Evolutionary conservation across 2,888 invertebrate species (phyloP).

Genomic region (Geotrupes spiniger): DNA sequence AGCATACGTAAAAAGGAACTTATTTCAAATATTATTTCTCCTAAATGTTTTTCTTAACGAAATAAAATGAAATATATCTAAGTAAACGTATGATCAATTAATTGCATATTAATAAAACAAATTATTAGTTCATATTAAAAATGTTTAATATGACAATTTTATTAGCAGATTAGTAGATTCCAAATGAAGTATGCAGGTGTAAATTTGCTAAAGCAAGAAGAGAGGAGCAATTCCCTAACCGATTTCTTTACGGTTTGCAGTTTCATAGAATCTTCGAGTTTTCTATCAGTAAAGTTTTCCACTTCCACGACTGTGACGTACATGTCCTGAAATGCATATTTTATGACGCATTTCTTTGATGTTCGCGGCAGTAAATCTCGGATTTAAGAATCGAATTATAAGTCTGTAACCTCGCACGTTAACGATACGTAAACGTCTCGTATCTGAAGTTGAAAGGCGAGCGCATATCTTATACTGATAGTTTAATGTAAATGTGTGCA

Average conservation of each 20-base stretch:
- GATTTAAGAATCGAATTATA: not conserved
- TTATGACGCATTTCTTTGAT: not conserved
- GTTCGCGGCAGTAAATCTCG: not conserved
- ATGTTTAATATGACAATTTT: no score
- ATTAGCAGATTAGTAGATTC: not conserved
- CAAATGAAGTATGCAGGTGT: slow-evolving; percentile 5
- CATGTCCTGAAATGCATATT: not conserved
- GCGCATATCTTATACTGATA: not conserved
- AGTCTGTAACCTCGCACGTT: no score
- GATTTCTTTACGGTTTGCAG: not conserved
- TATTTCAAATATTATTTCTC: no score
- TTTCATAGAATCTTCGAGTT: not conserved
- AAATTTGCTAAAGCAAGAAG: not conserved
- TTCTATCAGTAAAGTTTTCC: slow-evolving; percentile 1
- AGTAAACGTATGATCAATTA: no score
- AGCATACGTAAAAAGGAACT: no score
- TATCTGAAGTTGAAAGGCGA: no score
- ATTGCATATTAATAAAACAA: no score
- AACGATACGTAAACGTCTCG: no score
- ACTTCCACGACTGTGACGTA: not conserved
- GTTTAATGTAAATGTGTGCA: not conserved
- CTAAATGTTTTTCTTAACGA: no score
- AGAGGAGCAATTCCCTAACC: not conserved
- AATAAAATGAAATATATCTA: no score
- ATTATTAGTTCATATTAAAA: no score